Evolutionary conservation across 2,888 invertebrate genomes (phyloP).

Genomic region (Phlogophora meticulosa): DNA sequence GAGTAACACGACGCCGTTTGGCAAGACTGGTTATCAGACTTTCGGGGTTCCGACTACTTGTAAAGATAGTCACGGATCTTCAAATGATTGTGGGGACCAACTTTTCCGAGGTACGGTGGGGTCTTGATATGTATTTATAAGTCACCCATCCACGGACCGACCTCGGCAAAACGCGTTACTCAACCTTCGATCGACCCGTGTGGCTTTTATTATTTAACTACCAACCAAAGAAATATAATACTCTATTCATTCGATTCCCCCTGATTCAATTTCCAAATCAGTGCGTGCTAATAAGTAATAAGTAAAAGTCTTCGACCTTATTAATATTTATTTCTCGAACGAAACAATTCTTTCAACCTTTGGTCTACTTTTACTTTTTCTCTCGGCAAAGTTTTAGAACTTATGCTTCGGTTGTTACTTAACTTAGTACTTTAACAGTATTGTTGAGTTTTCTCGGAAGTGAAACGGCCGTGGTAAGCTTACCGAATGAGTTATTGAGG

Average conservation of each 20-base stretch:
- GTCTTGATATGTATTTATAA: too few relatives aligned
- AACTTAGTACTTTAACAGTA: constrained; percentile 47
- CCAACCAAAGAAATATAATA: not conserved
- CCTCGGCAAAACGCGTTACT: too few relatives aligned
- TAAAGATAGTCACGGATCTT: too few relatives aligned
- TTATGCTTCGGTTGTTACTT: constrained; percentile 27
- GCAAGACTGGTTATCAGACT: too few relatives aligned
- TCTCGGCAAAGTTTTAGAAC: constrained; percentile 38
- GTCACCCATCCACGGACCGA: too few relatives aligned
- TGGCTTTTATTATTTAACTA: too few relatives aligned
- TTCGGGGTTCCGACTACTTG: too few relatives aligned
- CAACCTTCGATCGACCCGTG: too few relatives aligned
- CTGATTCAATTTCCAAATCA: constrained; percentile 17
- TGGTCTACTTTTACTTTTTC: constrained; percentile 30
- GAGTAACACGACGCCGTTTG: too few relatives aligned
- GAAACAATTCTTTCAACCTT: constrained; percentile 31
- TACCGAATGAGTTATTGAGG: constrained; percentile 6
- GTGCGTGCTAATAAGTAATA: not conserved
- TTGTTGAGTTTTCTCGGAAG: constrained; percentile 35
- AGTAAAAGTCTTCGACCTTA: not conserved
- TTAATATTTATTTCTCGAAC: constrained; percentile 23
- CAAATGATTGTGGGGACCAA: too few relatives aligned
- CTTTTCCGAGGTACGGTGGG: too few relatives aligned
- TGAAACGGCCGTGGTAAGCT: not conserved
- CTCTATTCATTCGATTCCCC: too few relatives aligned